Evolutionary conservation across 1,140 invertebrate species (phyloP), one percentile per base, ranked within the genome.

Genomic region (Penaeus vannamei): DNA sequence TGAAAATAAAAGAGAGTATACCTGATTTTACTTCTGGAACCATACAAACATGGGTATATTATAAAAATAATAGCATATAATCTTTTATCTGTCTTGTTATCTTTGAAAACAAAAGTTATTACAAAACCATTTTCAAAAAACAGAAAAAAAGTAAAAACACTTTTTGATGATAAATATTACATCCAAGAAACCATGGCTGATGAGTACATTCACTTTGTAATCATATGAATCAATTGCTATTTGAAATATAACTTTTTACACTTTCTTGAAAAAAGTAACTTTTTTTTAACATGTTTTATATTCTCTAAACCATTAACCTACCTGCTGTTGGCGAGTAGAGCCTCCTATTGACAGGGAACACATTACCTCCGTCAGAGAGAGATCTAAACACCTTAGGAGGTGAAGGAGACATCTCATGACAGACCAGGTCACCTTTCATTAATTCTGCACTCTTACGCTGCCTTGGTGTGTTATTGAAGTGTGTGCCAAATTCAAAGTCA

Each of bases 301-400:
- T 46, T 8, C 29, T 80, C 23, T n/a, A 80, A 22, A 53, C 10
- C 17, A 12, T 42, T 23, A 62, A 84, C 87, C 77, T 84, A 88
- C 87, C 87, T 83, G 66, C 36, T 42, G 61, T 80, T 36, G 88
- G 42, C 60, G 88, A 42, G 82, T 89, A 89, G 61, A 89, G 76
- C 17, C 79, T 79, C 62, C 88, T 80, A 60, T 77, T 85, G 61
- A 89, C 88, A 64, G 88, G 88, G 88, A 89, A 89, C 69, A 89
- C 88, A 79, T 60, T 79, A 62, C 88, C 88, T 66, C 88, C 88
- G n/a, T 89, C 88, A 86, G 84, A 90, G 36, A 90, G 46, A 61
- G 88, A 90, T 29, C 88, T 90, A 85, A 90, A 90, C 84, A 90
- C 88, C 69, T 90, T 90, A n/a, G 88, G 72, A 17, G 88, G 84